Evolutionary conservation across 2,888 invertebrate genomes (phyloP).

Genomic region (Adela reaumurella): DNA sequence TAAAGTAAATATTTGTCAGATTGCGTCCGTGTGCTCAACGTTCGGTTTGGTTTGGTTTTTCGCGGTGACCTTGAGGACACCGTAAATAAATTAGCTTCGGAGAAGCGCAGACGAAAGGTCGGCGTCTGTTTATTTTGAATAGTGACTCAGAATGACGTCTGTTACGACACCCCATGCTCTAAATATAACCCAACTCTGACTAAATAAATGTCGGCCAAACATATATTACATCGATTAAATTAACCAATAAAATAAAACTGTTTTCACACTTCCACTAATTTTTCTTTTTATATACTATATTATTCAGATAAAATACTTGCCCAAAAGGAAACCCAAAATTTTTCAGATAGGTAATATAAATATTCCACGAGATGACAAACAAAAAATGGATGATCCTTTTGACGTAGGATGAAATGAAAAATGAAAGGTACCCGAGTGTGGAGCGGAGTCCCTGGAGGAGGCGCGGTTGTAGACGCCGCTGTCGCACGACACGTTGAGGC

Average conservation of each 20-base stretch:
- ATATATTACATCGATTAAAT: slow-evolving; percentile 2
- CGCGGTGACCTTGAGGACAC: neutral
- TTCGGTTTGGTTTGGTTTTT: neutral
- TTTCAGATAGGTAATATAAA: too few species aligned
- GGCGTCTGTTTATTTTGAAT: neutral
- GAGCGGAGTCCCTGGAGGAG: slow-evolving; percentile 50
- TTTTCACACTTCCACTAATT: too few species aligned
- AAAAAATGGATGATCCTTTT: too few species aligned
- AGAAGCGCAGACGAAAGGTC: neutral
- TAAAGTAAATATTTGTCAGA: neutral
- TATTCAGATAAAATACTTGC: too few species aligned
- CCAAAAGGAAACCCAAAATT: too few species aligned
- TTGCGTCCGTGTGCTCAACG: neutral
- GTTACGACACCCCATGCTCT: neutral
- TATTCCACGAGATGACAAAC: too few species aligned
- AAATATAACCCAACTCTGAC: neutral
- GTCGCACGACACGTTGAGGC: slow-evolving; percentile 54
- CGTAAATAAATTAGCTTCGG: neutral
- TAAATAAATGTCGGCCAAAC: neutral
- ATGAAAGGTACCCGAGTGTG: slow-evolving; percentile 37
- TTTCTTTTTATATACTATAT: too few species aligned
- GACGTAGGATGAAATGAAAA: slow-evolving; percentile 6
- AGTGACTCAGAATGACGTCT: neutral
- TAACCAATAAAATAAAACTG: slow-evolving; percentile 1
- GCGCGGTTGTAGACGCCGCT: slow-evolving; percentile 60